Base-by-base conservation (phyloP, 2,888 invertebrate species). In the Spodoptera picta region DNA sequence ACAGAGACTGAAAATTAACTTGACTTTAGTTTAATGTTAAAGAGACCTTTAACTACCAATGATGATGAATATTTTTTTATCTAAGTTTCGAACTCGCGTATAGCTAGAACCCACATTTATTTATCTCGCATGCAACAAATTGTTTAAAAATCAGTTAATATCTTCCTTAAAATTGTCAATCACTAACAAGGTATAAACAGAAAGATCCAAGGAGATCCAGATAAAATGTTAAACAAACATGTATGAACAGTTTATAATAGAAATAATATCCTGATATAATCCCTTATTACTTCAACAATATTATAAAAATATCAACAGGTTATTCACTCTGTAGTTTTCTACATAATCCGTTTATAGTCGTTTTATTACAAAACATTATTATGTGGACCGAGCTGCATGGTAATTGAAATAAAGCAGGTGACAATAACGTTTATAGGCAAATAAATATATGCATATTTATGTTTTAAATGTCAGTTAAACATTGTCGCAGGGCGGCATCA, bases 101-200 rank as follows among this genome's bases (percentile, higher is more conserved):
- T 19, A 2, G 19, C 19, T 19, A 19, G 19, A 19, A 19, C 19
- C 19, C 19, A 19, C 19, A 19, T 19, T 19, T 19, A 19, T 19
- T 31, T 6, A 31, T 31, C 31, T 6, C 31, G 6, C 1, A 6
- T 31, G 31, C 1, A 31, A 31, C 3, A 31, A 6, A 31, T 4
- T 3, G 31, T 4, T 31, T 31, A 4, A 31, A 31, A 31, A 3
- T 19, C 19, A 3, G n/a, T 41, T 11, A 2, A 9, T 7, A 49
- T 46, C 11, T 68, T 68, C 62, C 54, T 70, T n/a, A 68, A 72
- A 61, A 53, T 12, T 9, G 27, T 53, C 11, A 1, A 27, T 14
- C 0, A 12, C 27, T 19, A 19, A 19, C 19, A 19, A 19, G 1
- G 19, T 42, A 42, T 31, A 47, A 27, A 23, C 10, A 54, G 19